Conservation (phyloP, 2,797 vertebrate species). For the Falco novaeseelandiae region DNA sequence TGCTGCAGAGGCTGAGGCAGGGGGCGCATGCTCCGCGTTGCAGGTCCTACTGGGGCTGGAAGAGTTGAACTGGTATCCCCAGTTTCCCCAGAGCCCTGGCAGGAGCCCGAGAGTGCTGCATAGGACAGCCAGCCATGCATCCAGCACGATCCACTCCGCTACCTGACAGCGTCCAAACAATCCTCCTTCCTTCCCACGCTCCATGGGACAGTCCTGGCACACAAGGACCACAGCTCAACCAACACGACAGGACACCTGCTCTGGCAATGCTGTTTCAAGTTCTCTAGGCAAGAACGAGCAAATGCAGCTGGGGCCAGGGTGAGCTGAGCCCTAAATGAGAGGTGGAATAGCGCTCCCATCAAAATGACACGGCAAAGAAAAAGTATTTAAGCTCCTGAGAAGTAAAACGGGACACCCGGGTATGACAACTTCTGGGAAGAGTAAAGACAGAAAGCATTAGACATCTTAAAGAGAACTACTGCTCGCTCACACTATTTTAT, state of each 20-base stretch:
- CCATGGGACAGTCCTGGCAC: neutral
- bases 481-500: neutral
- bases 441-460: neutral
- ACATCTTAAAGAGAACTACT: neutral
- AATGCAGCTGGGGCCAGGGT: neutral
- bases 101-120: fast-evolving
- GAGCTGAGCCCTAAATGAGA: neutral
- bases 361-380: neutral
- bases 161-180: neutral
- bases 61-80: neutral
- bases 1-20: neutral
- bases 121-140: fast-evolving
- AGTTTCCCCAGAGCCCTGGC: neutral
- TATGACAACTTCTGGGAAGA: neutral
- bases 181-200: neutral
- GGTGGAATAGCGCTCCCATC: neutral
- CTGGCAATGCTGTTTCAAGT: neutral
- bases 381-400: neutral
- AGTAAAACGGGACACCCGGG: neutral
- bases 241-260: fast-evolving
- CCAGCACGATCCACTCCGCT: neutral
- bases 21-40: fast-evolving
- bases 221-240: fast-evolving
- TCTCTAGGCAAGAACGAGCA: neutral
- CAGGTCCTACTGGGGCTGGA: neutral